A percentile compares a stretch with the other conserved stretches of the same genome.
Conservation (phyloP, 2,113 vertebrate species). For the Dinomys branickii region DNA sequence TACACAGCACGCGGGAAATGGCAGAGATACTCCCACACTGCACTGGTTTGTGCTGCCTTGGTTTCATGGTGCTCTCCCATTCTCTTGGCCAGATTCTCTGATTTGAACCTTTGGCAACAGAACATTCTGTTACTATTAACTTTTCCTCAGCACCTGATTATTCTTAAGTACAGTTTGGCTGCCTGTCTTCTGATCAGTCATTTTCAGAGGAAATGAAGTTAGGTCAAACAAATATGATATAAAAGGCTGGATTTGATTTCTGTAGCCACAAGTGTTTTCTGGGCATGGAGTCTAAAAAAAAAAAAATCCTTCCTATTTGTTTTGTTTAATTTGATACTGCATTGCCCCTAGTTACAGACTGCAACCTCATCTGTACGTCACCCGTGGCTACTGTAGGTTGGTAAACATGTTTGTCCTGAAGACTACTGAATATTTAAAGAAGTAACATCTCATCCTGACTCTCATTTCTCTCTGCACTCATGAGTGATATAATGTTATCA, state of each 20-base stretch:
- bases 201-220: slow-evolving; percentile 68
- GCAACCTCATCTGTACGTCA: slow-evolving; percentile 47
- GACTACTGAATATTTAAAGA: slow-evolving; percentile 74
- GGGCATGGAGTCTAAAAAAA: not conserved
- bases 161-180: slow-evolving; percentile 50
- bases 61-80: not conserved
- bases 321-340: slow-evolving; percentile 55
- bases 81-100: not conserved
- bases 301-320: slow-evolving; percentile 13
- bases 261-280: slow-evolving; percentile 55
- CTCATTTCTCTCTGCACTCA: not conserved
- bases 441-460: slow-evolving; percentile 17
- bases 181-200: not conserved
- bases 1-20: not conserved
- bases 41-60: not conserved
- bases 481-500: slow-evolving; percentile 54
- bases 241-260: slow-evolving; percentile 66
- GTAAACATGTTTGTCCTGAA: slow-evolving; percentile 76
- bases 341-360: slow-evolving; percentile 15
- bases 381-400: slow-evolving; percentile 22
- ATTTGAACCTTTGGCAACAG: slow-evolving; percentile 19
- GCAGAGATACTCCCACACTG: not conserved
- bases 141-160: slow-evolving; percentile 17
- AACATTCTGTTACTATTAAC: slow-evolving; percentile 35
- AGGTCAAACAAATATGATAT: slow-evolving; percentile 49